Base-by-base conservation (phyloP, 2,888 invertebrate genomes). In the Exocentrus adspersus region DNA sequence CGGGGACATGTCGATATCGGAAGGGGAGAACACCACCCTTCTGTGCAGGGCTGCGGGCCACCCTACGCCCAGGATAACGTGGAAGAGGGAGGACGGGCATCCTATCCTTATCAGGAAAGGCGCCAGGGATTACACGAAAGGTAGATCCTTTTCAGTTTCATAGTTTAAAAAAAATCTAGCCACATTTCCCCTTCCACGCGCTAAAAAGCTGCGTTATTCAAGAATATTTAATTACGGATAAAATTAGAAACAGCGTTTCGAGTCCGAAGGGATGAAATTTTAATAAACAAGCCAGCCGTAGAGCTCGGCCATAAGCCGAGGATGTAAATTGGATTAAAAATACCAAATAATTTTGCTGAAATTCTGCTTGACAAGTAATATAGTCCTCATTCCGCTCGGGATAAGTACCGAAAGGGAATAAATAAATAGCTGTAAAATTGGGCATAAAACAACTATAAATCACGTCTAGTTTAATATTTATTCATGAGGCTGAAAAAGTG, bases 31-130 rank as follows among this genome's bases (percentile, higher is more conserved):
- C 73, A 88, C 90, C 14, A 90, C 90, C 45, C 84, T 93, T 48
- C 87, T 88, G 69, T 93, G 93, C 80, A 87, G 85, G 75, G 92
- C 92, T 9, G 88, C 88, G 53, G 92, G 92, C 5, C 87, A 91
- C 75, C 92, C 92, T 0, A 81, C 85, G 10, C 92, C 92, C 0
- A 82, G 86, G 60, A 86, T 88, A 54, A 82, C 86, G 50, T 89
- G 89, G 89, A 84, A 84, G 69, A 81, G 88, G 46, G 89, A 89
- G 75, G 87, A 88, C 74, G 85, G 85, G 1, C 83, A 84, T 46
- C 82, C 83, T 30, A 83, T 86, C 60, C 71, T 84, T 17, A 74
- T 86, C 20, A 80, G 84, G 56, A 80, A 81, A 64, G 83, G 83
- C 41, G 73, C 79, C 14, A 78, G 84, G 59, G 84, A 85, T 60